Base-by-base conservation (phyloP, 2,797 vertebrate genomes). In the Rhinichthys osculus region DNA sequence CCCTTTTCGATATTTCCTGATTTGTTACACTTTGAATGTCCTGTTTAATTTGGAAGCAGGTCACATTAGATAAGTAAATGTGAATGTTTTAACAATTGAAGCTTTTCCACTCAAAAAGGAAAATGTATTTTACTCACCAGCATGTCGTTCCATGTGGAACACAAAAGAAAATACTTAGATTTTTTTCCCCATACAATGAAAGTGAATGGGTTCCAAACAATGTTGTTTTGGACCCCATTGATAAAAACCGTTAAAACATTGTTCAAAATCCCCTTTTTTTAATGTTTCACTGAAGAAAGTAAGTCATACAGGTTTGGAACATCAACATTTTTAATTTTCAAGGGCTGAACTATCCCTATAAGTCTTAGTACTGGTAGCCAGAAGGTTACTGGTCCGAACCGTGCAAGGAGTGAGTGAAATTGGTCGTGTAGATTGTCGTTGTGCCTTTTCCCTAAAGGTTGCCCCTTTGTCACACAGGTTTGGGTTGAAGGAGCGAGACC, bases 401-500 rank as follows among this genome's bases (percentile, higher is more conserved):
- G 4, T 8, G 21, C 54, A 27, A 59, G 67, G 16, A 66, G 27
- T 66, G 30, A 74, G 78, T 35, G 3, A 81, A 40, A 40, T 40
- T 44, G 17, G 9, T 62, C 4, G 4, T 73, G 8, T 82, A 19
- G 33, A 44, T 40, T 40, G 67, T 27, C 13, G 1, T 33, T 47
- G 33, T 66, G 21, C 17, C 47, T 62, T 40, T 64, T 13, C 40
- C 42, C 54, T 76, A n/a, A 73, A 78, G 78, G 30, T 47, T 85
- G 47, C 72, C n/a, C n/a, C 42, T 38, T 76, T 66, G 64, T 5
- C 38, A 40, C 50, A 13, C 7, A 67, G 59, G 27, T 66, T 78
- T 85, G 78, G 50, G 19, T 70, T 23, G 17, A 80, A 42, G 4
- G 33, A 78, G 30, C 52, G 21, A 79, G 33, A 79, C 16, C 5